Percentiles rank a stretch among this genome's conserved stretches.
Evolutionary conservation across 1,140 invertebrate species (phyloP).

Genomic region (Drosophila novamexicana): DNA sequence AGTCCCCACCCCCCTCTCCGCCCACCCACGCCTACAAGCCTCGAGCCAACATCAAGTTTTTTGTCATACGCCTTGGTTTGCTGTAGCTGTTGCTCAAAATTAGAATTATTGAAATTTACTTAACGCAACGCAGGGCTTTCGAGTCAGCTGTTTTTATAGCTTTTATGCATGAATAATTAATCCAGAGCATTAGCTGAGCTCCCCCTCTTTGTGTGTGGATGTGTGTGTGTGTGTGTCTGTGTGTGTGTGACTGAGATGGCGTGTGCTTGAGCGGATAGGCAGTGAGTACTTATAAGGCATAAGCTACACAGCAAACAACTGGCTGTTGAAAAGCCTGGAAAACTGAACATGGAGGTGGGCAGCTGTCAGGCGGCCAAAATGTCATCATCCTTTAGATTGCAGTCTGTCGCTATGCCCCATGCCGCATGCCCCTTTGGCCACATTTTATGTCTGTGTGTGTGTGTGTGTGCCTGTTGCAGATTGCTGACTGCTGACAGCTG

Average conservation of each 20-base stretch:
- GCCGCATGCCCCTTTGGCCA: slow-evolving; percentile 5
- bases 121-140: slow-evolving; percentile 40
- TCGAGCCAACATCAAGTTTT: slow-evolving; percentile 10
- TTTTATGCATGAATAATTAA: slow-evolving; percentile 66
- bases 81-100: slow-evolving; percentile 54
- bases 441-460: not conserved
- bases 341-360: slow-evolving; percentile 3
- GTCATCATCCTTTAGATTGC: slow-evolving; percentile 31
- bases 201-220: not conserved
- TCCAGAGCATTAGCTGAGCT: slow-evolving; percentile 44
- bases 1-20: not conserved
- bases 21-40: not conserved
- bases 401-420: not conserved
- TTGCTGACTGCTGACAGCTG: slow-evolving; percentile 75
- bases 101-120: slow-evolving; percentile 80
- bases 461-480: slow-evolving; percentile 45
- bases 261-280: too few relatives aligned
- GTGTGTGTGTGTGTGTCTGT: too few relatives aligned
- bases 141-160: slow-evolving; percentile 74
- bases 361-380: slow-evolving; percentile 34
- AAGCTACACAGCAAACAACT: slow-evolving; percentile 7
- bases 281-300: slow-evolving; percentile 6
- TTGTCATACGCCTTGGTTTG: slow-evolving; percentile 37
- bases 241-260: not conserved
- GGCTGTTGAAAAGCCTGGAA: not conserved